phyloP scores from a whole-genome alignment of 2,113 vertebrate genomes.

The Ictalurus punctatus region DNA sequence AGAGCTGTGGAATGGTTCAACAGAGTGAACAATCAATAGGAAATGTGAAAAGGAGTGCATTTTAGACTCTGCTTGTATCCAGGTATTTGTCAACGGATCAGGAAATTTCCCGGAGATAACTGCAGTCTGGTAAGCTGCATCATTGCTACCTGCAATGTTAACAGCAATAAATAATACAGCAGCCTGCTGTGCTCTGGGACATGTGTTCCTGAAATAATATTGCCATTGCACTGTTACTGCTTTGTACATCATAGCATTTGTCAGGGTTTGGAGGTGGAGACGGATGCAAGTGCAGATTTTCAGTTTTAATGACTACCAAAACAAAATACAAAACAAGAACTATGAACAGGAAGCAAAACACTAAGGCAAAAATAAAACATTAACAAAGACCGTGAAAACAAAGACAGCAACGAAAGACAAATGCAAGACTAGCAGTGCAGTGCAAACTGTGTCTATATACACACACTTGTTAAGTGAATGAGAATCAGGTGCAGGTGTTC shows the following conservation, averaged over 20 bases:
- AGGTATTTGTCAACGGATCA: constrained; percentile 22
- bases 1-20: background rate
- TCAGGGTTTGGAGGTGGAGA: too few species aligned
- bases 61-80: background rate
- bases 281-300: too few species aligned
- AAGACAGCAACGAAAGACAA: too few species aligned
- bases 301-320: too few species aligned
- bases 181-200: constrained; percentile 18
- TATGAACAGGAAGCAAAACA: too few species aligned
- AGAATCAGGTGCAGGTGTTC: too few species aligned
- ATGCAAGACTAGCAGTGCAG: too few species aligned
- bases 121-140: constrained; percentile 31
- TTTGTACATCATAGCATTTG: constrained; percentile 18
- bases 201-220: constrained; percentile 32
- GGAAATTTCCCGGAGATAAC: constrained; percentile 30
- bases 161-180: constrained; percentile 46
- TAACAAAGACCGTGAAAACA: too few species aligned
- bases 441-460: too few species aligned
- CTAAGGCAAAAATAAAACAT: too few species aligned
- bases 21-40: background rate
- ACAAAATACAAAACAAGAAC: too few species aligned
- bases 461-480: too few species aligned
- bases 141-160: constrained; percentile 31
- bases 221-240: constrained; percentile 11
- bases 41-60: background rate